Percentiles rank a stretch among this genome's conserved stretches.
phyloP scores from a whole-genome alignment of 2,113 vertebrate species.

The Etia nguti region DNA sequence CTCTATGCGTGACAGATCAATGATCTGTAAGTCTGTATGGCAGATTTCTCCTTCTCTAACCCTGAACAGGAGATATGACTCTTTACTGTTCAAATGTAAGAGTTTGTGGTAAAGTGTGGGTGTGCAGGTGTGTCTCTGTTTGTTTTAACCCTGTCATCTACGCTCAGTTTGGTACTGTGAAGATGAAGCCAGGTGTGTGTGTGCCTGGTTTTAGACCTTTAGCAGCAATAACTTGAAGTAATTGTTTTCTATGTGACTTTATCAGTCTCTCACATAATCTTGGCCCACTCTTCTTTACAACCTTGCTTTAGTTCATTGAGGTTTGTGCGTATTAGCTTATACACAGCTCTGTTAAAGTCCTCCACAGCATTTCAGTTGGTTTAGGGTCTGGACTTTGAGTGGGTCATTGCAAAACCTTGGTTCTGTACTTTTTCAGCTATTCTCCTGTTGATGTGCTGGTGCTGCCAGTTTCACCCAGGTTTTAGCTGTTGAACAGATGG shows the following conservation, averaged over 20 bases:
- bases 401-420: background rate
- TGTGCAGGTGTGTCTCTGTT: background rate
- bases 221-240: background rate
- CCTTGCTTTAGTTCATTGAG: background rate
- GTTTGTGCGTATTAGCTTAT: background rate
- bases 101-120: background rate
- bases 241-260: background rate
- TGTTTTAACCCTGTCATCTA: background rate
- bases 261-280: background rate
- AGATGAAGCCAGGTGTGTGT: background rate
- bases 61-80: background rate
- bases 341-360: background rate
- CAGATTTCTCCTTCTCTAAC: background rate
- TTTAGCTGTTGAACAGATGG: background rate
- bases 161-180: background rate
- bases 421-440: background rate
- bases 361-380: background rate
- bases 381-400: background rate
- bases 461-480: background rate
- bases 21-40: background rate
- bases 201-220: background rate
- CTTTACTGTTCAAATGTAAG: background rate
- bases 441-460: background rate
- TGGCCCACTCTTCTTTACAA: background rate
- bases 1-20: constrained; percentile 22